phyloP scores from a whole-genome alignment of 2,888 invertebrate species.

The Amphipoea lucens region DNA sequence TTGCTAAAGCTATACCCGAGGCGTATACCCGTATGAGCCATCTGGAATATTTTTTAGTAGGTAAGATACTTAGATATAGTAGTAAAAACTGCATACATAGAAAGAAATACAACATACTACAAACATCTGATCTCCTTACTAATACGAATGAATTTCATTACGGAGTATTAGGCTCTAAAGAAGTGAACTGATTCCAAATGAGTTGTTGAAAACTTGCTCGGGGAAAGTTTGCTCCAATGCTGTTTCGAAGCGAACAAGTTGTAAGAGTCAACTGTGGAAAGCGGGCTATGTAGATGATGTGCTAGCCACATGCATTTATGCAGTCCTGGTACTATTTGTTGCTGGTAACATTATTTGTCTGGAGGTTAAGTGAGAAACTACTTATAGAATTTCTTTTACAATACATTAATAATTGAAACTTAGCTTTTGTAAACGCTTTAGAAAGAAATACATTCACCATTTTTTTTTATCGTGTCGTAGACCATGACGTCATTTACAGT shows the following conservation, averaged over 20 bases:
- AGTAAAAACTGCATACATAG: not conserved
- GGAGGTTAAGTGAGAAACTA: not conserved
- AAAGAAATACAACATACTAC: not conserved
- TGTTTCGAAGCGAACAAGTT: conserved; percentile 40
- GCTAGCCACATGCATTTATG: conserved; percentile 25
- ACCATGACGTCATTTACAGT: not conserved
- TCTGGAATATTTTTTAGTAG: not conserved
- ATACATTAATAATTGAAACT: not conserved
- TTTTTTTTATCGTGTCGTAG: not conserved
- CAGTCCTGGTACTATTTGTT: conserved; percentile 6
- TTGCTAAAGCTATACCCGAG: not conserved
- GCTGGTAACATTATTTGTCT: not conserved
- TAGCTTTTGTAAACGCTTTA: not conserved
- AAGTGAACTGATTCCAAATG: conserved; percentile 47
- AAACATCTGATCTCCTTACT: conserved; percentile 3
- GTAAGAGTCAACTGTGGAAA: conserved; percentile 34
- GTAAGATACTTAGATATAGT: not conserved
- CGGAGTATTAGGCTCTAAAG: conserved; percentile 34
- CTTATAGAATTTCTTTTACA: not conserved
- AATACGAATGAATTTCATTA: conserved; percentile 46
- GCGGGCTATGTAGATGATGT: conserved; percentile 7
- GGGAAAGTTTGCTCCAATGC: conserved; percentile 40
- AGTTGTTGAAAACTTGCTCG: conserved; percentile 48
- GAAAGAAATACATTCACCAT: not conserved
- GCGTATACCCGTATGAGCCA: not conserved